A percentile compares a stretch with the other conserved stretches of the same genome.
These are phyloP conservation scores for Anolis apletophallus DNA, from an alignment of 2,797 vertebrate genomes.

Conservation along the genomic window DNA sequence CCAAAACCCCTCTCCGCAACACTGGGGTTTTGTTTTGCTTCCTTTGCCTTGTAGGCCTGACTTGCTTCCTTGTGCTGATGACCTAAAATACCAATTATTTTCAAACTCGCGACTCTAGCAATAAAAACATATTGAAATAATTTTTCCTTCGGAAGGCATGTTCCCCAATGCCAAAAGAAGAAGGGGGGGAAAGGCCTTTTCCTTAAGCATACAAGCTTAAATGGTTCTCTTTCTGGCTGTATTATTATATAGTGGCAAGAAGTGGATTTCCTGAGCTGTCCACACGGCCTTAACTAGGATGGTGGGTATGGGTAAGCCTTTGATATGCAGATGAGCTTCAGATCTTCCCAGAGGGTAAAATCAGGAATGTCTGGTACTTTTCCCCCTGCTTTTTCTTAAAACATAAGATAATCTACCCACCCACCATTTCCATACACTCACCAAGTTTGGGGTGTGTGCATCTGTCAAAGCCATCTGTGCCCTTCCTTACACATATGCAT, in stretches of 20 bases:
- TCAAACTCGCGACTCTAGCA: conserved; percentile 40
- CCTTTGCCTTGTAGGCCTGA: conserved; percentile 36
- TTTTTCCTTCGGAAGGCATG: conserved; percentile 49
- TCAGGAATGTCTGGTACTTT: conserved; percentile 13
- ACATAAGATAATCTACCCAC: conserved; percentile 29
- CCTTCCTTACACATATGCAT: conserved; percentile 41
- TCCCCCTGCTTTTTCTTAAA: neutral
- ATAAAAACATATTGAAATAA: conserved; percentile 63
- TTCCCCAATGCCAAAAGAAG: conserved; percentile 46
- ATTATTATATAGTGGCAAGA: conserved; percentile 53
- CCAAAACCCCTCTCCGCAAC: conserved; percentile 39
- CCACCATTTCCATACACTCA: neutral
- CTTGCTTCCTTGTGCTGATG: conserved; percentile 65
- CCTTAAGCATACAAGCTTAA: conserved; percentile 8
- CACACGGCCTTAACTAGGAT: conserved; percentile 47
- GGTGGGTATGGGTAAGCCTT: conserved; percentile 12
- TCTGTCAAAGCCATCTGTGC: conserved; percentile 27
- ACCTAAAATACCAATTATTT: conserved; percentile 69
- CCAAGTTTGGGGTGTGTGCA: neutral
- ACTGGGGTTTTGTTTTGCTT: conserved; percentile 44
- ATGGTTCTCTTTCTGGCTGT: conserved; percentile 28
- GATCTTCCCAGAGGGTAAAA: conserved; percentile 49
- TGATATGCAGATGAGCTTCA: conserved; percentile 43
- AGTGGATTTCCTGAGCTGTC: conserved; percentile 50
- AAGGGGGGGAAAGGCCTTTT: conserved; percentile 28